Evolutionary conservation across 2,113 vertebrate species (phyloP).

Genomic region (Tonatia bakeri): DNA sequence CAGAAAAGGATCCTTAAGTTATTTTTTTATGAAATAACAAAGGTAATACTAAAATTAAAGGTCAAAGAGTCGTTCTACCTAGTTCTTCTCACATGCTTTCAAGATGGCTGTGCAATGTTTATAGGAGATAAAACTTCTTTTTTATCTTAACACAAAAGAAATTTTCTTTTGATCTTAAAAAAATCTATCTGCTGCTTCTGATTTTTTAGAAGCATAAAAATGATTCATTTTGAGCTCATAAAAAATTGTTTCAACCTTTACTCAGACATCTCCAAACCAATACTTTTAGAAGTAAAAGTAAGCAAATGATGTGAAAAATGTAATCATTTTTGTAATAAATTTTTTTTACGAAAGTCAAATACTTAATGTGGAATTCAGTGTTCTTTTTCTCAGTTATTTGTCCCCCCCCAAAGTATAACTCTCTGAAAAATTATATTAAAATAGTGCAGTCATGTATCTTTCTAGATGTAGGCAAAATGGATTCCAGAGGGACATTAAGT

Average conservation of each 20-base stretch:
- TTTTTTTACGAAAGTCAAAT: slow-evolving; percentile 11
- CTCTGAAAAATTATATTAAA: background rate
- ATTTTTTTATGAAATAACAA: background rate
- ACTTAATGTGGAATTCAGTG: background rate
- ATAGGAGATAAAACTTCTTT: background rate
- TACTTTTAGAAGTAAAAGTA: slow-evolving; percentile 42
- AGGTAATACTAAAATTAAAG: slow-evolving; percentile 38
- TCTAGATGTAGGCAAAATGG: background rate
- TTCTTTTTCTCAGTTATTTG: slow-evolving; percentile 1
- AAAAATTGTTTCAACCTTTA: slow-evolving; percentile 54
- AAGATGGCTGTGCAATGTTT: background rate
- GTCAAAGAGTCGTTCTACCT: background rate
- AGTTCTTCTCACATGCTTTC: slow-evolving; percentile 28
- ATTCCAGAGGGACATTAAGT: background rate
- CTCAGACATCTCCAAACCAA: background rate
- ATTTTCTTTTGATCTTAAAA: slow-evolving; percentile 28
- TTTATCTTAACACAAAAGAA: slow-evolving; percentile 32
- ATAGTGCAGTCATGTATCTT: background rate
- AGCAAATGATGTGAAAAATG: slow-evolving; percentile 28
- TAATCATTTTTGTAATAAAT: slow-evolving; percentile 39
- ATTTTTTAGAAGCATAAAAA: slow-evolving; percentile 7
- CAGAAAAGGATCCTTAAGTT: background rate
- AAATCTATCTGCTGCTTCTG: background rate
- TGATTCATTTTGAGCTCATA: slow-evolving; percentile 31
- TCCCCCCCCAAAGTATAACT: background rate